phyloP scores from a whole-genome alignment of 2,797 vertebrate genomes.

The Tapirus indicus region DNA sequence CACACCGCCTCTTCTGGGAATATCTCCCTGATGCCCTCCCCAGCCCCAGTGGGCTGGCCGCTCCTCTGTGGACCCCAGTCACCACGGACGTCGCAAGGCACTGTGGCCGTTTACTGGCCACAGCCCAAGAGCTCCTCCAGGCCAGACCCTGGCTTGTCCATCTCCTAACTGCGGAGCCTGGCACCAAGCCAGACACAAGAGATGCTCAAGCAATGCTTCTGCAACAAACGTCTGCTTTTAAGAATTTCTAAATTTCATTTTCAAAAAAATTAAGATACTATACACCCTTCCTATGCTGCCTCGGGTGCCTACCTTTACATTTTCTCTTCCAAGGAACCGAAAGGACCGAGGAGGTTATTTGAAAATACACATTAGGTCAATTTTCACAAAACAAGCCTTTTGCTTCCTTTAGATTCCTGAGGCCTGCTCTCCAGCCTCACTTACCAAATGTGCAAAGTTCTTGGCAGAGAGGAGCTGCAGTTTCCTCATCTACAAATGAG shows the following conservation, averaged over 20 bases:
- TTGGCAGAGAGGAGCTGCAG: not conserved
- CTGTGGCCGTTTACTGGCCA: not conserved
- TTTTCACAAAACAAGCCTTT: not conserved
- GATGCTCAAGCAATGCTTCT: not conserved
- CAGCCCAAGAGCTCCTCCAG: not conserved
- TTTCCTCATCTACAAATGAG: not conserved
- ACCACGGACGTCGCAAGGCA: not conserved
- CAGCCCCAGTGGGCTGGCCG: rapidly evolving
- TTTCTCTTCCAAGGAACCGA: not conserved
- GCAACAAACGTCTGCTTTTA: not conserved
- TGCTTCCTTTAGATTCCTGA: not conserved
- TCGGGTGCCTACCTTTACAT: not conserved
- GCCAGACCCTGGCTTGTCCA: not conserved
- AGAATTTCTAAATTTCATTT: not conserved
- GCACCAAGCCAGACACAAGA: rapidly evolving
- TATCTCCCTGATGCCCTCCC: not conserved
- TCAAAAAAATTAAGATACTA: not conserved
- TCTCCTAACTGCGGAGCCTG: not conserved
- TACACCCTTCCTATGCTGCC: not conserved
- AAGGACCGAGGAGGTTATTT: not conserved
- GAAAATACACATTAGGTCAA: not conserved
- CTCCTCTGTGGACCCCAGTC: not conserved
- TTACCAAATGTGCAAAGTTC: not conserved
- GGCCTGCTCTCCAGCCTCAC: not conserved
- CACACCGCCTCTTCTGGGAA: not conserved